A percentile compares a stretch with the other conserved stretches of the same genome.
Conservation (phyloP, 1,140 invertebrate species). For the Zaprionus davidi region DNA sequence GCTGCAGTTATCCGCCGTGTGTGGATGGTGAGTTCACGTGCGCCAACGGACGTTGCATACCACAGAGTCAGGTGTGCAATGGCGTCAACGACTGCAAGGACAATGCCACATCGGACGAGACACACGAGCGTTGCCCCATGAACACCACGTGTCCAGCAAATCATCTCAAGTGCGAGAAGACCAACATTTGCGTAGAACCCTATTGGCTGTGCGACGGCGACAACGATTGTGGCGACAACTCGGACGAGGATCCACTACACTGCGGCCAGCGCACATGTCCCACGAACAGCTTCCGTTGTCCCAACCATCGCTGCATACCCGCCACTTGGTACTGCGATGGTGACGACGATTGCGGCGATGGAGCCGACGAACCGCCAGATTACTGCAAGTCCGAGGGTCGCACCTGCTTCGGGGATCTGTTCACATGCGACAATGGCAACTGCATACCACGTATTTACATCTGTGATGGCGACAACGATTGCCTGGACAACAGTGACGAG, state of each 20-base stretch:
- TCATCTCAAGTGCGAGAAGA: conserved; percentile 95
- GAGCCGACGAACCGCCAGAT: conserved; percentile 94
- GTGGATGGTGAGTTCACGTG: conserved; percentile 97
- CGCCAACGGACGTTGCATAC: conserved; percentile 95
- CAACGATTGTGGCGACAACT: conserved; percentile 98
- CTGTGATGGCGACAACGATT: conserved; percentile 96
- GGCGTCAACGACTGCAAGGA: conserved; percentile 98
- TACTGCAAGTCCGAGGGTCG: conserved; percentile 97
- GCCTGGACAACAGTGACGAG: conserved; percentile 96
- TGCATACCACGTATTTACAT: conserved; percentile 98
- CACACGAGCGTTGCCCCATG: conserved; percentile 92
- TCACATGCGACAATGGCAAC: conserved; percentile 98
- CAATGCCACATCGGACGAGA: conserved; percentile 95
- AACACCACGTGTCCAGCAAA: conserved; percentile 94
- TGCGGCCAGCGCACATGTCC: conserved; percentile 95
- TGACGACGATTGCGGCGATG: conserved; percentile 94
- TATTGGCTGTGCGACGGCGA: conserved; percentile 97
- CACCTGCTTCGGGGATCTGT: conserved; percentile 97
- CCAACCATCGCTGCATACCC: conserved; percentile 94
- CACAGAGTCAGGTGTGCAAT: conserved; percentile 94
- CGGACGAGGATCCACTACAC: conserved; percentile 95
- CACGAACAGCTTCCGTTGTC: conserved; percentile 95
- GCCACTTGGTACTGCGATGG: conserved; percentile 96
- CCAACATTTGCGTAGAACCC: conserved; percentile 97
- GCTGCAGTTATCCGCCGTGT: conserved; percentile 95